phyloP scores from a whole-genome alignment of 30 jellyfish, hydroid and myxozoan genomes.

The Hydractinia symbiolongicarpus region DNA sequence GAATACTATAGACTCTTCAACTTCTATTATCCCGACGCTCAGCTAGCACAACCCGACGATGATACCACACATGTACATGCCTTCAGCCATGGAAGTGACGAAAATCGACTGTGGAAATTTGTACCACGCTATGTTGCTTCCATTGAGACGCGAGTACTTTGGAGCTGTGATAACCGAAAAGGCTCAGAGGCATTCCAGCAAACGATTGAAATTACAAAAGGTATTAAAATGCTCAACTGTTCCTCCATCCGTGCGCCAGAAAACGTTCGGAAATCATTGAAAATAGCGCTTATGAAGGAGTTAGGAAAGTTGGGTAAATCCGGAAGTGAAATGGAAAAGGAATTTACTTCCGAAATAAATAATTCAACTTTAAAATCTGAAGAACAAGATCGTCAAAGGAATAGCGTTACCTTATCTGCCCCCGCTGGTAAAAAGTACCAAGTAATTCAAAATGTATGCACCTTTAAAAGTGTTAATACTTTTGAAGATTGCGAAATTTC shows the following conservation, averaged over 20 bases:
- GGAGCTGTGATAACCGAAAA: constrained; percentile 17
- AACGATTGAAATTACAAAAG: neutral
- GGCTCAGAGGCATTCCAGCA: neutral
- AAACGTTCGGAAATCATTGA: neutral
- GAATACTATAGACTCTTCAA: neutral
- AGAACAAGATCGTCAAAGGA: neutral
- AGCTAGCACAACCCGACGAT: neutral
- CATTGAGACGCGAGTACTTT: neutral
- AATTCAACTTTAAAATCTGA: neutral
- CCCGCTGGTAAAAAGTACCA: constrained; percentile 10
- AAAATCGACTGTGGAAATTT: neutral
- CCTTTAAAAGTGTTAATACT: neutral
- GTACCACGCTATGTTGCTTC: neutral
- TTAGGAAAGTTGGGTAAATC: neutral
- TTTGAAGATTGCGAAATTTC: neutral
- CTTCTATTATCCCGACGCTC: neutral
- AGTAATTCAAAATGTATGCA: neutral
- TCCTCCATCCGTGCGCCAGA: neutral
- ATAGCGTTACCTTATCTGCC: neutral
- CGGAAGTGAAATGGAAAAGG: neutral
- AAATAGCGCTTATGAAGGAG: neutral
- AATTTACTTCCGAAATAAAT: neutral
- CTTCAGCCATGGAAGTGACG: neutral
- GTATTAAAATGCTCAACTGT: neutral
- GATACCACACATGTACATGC: neutral